Conservation (phyloP, 2,797 vertebrate species). For the Catharus ustulatus region DNA sequence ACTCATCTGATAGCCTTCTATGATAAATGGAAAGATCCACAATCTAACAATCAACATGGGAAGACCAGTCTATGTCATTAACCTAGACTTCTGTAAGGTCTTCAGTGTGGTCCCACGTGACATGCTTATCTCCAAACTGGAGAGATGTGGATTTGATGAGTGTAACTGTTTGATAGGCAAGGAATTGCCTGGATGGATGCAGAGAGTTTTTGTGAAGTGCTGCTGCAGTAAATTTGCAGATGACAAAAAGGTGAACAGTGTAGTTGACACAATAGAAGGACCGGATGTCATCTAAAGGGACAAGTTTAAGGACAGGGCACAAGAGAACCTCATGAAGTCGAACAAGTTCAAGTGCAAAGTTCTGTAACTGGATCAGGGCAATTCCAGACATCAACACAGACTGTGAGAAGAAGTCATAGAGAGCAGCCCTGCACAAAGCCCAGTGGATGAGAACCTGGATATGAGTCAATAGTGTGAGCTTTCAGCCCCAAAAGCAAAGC, state of each 20-base stretch:
- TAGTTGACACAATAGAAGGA: neutral
- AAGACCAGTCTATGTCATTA: neutral
- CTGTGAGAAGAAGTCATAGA: neutral
- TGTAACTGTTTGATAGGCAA: neutral
- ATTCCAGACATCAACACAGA: neutral
- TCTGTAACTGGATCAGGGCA: neutral
- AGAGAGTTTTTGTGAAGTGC: neutral
- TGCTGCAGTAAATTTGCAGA: neutral
- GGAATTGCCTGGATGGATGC: neutral
- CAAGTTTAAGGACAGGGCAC: neutral
- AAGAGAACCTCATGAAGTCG: neutral
- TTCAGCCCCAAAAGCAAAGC: neutral
- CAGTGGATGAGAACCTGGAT: neutral
- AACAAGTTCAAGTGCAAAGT: neutral
- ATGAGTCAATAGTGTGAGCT: neutral
- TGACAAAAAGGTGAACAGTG: neutral
- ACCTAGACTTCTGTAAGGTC: neutral
- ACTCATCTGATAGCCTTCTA: no score
- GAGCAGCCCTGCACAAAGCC: neutral
- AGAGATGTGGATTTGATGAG: neutral
- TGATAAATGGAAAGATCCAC: no score
- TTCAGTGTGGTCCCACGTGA: neutral
- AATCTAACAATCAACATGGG: neutral
- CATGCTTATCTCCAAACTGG: neutral
- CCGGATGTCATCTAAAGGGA: accelerated